Conservation (phyloP, 2,113 vertebrate species). For the Cheilinus undulatus region DNA sequence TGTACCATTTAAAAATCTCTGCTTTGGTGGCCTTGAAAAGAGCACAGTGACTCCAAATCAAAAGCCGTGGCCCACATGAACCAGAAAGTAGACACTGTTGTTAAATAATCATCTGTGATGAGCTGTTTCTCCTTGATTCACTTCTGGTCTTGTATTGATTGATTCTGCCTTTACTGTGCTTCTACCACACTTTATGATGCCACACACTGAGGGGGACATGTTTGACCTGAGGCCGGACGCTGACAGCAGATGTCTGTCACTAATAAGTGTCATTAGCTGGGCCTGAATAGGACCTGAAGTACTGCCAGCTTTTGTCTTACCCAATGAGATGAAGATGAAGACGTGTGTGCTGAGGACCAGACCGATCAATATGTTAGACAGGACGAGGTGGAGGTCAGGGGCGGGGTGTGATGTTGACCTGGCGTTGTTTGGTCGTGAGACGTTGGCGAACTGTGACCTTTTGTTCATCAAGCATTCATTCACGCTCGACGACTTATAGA, state of each 20-base stretch:
- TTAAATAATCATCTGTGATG: no score
- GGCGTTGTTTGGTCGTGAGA: conserved; percentile 53
- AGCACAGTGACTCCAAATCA: no score
- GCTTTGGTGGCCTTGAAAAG: no score
- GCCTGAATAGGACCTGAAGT: conserved; percentile 10
- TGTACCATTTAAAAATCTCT: no score
- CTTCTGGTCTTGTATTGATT: not conserved
- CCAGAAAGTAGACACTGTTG: no score
- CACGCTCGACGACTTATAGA: not conserved
- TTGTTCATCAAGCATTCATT: conserved; percentile 22
- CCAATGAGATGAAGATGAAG: conserved; percentile 43
- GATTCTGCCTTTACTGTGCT: not conserved
- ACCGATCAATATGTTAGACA: conserved; percentile 57
- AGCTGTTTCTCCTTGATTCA: no score
- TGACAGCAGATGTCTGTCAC: conserved; percentile 60
- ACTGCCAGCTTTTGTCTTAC: conserved; percentile 5
- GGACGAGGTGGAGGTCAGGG: conserved; percentile 8
- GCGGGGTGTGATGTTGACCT: conserved; percentile 44
- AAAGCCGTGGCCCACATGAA: no score
- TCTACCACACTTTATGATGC: not conserved
- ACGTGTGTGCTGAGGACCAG: not conserved
- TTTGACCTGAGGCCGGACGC: conserved; percentile 12
- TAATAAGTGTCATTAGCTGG: conserved; percentile 48
- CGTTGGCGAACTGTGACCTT: conserved; percentile 67
- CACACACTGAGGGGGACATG: conserved; percentile 2